phyloP scores from a whole-genome alignment of 2,797 vertebrate genomes.

The Miichthys miiuy region DNA sequence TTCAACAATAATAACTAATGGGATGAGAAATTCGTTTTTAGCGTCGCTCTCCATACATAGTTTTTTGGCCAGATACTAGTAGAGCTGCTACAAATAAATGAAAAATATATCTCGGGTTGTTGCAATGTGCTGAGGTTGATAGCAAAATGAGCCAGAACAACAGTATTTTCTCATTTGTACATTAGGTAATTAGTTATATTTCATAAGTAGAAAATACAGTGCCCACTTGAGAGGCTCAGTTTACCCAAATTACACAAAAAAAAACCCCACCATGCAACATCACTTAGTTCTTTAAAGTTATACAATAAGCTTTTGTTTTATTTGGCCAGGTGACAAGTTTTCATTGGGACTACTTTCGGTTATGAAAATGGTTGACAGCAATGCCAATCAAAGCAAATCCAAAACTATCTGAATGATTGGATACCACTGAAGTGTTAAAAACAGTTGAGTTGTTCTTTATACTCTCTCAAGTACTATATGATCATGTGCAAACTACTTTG shows the following conservation, averaged over 20 bases:
- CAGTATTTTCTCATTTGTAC: background rate
- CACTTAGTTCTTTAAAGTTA: background rate
- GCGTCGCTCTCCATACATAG: background rate
- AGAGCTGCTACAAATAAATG: background rate
- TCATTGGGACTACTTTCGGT: background rate
- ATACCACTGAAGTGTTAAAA: background rate
- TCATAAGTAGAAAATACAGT: background rate
- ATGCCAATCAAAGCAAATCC: too few species aligned
- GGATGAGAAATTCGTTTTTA: background rate
- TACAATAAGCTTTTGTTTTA: background rate
- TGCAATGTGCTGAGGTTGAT: background rate
- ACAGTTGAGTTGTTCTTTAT: background rate
- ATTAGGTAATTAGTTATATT: background rate
- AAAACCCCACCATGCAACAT: background rate
- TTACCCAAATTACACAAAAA: background rate
- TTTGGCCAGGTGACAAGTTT: background rate
- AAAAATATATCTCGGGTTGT: background rate
- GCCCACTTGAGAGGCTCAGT: background rate
- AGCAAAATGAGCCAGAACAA: background rate
- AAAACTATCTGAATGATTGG: background rate
- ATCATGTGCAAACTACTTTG: background rate
- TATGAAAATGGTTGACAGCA: background rate
- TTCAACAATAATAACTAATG: conserved; percentile 18
- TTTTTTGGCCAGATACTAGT: background rate
- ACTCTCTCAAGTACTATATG: background rate